Evolutionary conservation across 2,888 invertebrate species (phyloP).

Genomic region (Caenorhabditis uteleia): DNA sequence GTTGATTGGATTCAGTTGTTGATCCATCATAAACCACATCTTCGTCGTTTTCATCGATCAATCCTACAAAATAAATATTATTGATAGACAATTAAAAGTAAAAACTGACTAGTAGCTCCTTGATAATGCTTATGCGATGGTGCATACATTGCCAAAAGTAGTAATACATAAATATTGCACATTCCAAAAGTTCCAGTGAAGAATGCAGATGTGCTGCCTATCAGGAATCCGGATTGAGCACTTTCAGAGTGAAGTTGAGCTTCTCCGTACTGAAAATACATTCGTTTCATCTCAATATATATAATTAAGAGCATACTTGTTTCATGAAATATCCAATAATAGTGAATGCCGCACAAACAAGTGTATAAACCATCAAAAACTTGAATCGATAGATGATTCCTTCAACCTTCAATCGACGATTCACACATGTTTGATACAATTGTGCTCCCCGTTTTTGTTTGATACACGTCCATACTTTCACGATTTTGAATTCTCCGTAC

Average conservation of each 20-base stretch:
- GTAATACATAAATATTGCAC: constrained; percentile 99
- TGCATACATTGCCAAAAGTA: constrained; percentile 91
- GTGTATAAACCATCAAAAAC: constrained; percentile 92
- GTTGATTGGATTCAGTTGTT: constrained; percentile 59
- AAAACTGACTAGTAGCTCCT: constrained; percentile 53
- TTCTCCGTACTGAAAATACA: constrained; percentile 85
- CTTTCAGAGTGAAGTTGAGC: constrained; percentile 74
- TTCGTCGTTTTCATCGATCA: constrained; percentile 63
- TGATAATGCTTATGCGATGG: constrained; percentile 75
- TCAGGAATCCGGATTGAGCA: constrained; percentile 68
- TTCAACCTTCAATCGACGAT: constrained; percentile 81
- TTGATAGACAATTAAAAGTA: not conserved
- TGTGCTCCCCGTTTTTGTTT: constrained; percentile 84
- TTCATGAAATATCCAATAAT: constrained; percentile 90
- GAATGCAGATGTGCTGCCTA: constrained; percentile 91
- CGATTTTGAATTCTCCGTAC: constrained; percentile 93
- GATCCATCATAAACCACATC: constrained; percentile 40
- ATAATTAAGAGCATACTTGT: too few relatives aligned
- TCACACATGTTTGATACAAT: constrained; percentile 85
- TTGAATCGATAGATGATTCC: constrained; percentile 96
- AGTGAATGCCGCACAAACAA: constrained; percentile 91
- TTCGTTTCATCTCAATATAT: too few relatives aligned
- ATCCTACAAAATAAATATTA: constrained; percentile 40
- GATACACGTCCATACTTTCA: constrained; percentile 80
- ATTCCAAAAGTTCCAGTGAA: constrained; percentile 98